phyloP scores from a whole-genome alignment of 2,888 invertebrate genomes.

The Eurytoma californica region DNA sequence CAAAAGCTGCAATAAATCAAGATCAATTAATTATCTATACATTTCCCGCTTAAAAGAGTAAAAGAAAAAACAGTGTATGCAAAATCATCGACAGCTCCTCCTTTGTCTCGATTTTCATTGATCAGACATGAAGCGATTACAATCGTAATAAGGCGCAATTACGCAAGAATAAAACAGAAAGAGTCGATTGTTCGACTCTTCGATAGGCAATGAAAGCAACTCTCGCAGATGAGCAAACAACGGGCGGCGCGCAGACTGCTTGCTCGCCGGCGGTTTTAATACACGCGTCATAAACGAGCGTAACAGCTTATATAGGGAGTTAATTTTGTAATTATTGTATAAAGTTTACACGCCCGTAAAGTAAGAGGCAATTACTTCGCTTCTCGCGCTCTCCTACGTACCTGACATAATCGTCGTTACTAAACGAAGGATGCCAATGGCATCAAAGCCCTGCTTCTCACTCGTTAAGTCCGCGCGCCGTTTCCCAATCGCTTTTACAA shows the following conservation, averaged over 20 bases:
- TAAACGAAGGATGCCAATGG: background rate
- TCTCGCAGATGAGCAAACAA: background rate
- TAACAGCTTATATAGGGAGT: background rate
- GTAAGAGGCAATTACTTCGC: conserved; percentile 16
- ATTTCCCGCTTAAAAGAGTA: background rate
- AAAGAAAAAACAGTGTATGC: background rate
- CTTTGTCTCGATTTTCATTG: background rate
- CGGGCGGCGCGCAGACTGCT: background rate
- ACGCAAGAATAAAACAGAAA: background rate
- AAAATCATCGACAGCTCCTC: background rate
- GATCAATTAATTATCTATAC: background rate
- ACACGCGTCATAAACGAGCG: background rate
- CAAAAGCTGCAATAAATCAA: background rate
- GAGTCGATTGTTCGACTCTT: too few species aligned
- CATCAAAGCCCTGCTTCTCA: background rate
- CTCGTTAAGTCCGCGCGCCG: background rate
- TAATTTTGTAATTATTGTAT: background rate
- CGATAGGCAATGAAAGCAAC: too few species aligned
- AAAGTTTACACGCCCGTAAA: conserved; percentile 5
- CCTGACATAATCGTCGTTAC: background rate
- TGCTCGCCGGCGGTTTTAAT: background rate
- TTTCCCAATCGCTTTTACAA: background rate
- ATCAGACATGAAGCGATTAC: background rate
- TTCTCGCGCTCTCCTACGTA: background rate
- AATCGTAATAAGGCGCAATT: conserved; percentile 7